Percentiles rank a stretch among this genome's conserved stretches.
Conservation (phyloP, 2,797 vertebrate genomes). For the Chelonia mydas region DNA sequence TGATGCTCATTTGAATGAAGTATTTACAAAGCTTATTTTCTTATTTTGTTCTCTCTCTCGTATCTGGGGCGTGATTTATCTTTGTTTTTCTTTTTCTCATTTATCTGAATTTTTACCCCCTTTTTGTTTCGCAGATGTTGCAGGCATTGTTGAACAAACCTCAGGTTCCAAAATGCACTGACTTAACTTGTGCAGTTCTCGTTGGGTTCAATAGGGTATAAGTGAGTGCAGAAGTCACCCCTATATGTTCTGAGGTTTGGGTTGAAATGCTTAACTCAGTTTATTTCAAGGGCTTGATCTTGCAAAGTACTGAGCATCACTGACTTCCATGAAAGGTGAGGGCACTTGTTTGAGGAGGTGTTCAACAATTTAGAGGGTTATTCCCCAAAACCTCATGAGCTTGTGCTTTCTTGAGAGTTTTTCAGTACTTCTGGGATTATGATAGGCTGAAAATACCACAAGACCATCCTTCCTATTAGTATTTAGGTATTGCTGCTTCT, state of each 20-base stretch:
- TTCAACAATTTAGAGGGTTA: not conserved
- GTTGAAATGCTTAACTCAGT: not conserved
- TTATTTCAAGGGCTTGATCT: not conserved
- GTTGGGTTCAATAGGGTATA: not conserved
- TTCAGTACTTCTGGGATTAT: not conserved
- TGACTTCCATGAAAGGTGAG: not conserved
- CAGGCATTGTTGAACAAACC: not conserved
- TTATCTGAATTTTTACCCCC: not conserved
- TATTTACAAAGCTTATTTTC: slow-evolving; percentile 14
- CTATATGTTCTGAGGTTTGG: not conserved
- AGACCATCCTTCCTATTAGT: not conserved
- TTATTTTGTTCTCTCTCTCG: not conserved
- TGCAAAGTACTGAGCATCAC: not conserved
- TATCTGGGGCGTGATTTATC: not conserved
- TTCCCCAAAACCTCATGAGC: not conserved
- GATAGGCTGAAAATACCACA: not conserved
- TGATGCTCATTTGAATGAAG: slow-evolving; percentile 32
- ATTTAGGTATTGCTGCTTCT: not conserved
- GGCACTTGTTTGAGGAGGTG: not conserved
- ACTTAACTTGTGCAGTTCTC: not conserved
- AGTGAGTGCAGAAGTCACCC: not conserved
- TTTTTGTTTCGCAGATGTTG: not conserved
- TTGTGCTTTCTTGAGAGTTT: not conserved
- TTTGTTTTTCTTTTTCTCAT: slow-evolving; percentile 21
- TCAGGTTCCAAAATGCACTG: not conserved